These are phyloP conservation scores for Lamellibrachia columna DNA, from an alignment of 2,888 invertebrate species.

Conservation along the genomic window DNA sequence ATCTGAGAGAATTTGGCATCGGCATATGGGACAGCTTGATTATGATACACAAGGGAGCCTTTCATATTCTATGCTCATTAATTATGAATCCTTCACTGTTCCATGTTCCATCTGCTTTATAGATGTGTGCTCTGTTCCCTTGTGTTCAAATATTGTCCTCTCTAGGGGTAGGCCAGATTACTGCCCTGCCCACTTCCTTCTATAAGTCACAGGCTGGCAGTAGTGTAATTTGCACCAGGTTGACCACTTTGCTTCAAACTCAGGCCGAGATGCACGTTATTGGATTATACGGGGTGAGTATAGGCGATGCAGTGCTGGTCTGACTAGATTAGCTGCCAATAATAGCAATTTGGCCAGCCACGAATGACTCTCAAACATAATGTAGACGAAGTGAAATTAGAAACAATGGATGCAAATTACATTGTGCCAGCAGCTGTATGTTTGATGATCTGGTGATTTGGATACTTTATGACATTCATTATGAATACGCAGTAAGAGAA, in stretches of 20 bases:
- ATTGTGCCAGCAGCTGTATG: not conserved
- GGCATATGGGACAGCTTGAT: not conserved
- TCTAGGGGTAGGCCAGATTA: not conserved
- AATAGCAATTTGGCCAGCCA: not conserved
- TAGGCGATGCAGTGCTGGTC: not conserved
- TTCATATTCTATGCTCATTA: constrained; percentile 11
- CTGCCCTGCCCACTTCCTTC: not conserved
- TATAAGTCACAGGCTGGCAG: not conserved
- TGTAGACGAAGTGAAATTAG: not conserved
- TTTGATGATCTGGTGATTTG: not conserved
- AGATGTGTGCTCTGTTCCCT: not conserved
- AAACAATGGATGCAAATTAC: not conserved
- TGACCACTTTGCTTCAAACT: not conserved
- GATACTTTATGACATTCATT: not conserved
- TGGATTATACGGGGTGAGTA: constrained; percentile 11
- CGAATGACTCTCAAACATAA: not conserved
- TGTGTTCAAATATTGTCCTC: not conserved
- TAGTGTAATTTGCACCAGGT: not conserved
- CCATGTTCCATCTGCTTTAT: constrained; percentile 8
- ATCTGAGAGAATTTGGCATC: not conserved
- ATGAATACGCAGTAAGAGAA: not conserved
- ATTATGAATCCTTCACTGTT: not conserved
- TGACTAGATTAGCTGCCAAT: not conserved
- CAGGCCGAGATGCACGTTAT: not conserved
- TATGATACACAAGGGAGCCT: not conserved